Percentiles rank a stretch among this genome's conserved stretches.
phyloP scores from a whole-genome alignment of 2,113 vertebrate species.

The Phaethon lepturus region DNA sequence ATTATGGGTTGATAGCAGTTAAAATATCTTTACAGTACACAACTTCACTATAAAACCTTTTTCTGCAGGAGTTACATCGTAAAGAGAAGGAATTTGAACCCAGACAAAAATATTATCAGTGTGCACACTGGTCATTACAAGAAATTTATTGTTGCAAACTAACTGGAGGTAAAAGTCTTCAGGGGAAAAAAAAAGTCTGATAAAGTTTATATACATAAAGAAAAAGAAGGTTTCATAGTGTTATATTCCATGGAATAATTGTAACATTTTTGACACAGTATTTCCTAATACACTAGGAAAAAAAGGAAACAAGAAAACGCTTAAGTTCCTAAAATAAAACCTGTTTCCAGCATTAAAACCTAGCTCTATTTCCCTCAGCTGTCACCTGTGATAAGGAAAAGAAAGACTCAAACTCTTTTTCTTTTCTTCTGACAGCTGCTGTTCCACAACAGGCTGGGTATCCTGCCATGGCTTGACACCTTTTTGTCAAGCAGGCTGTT shows the following conservation, averaged over 20 bases:
- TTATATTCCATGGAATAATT: background rate
- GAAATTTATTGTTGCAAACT: background rate
- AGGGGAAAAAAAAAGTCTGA: background rate
- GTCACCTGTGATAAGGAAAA: constrained; percentile 9
- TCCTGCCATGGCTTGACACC: background rate
- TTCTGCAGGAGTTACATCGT: background rate
- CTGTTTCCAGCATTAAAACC: background rate
- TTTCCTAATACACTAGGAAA: background rate
- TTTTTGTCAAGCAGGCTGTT: constrained; percentile 1
- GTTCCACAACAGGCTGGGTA: background rate
- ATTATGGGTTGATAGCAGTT: background rate
- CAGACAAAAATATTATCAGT: background rate
- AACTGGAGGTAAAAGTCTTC: background rate
- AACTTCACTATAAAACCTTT: background rate
- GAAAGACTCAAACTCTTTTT: background rate
- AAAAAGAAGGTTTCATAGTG: background rate
- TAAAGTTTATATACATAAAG: background rate
- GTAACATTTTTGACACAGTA: background rate
- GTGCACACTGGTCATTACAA: background rate
- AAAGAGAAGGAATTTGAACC: background rate
- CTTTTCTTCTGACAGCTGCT: constrained; percentile 35
- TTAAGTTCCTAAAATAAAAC: background rate
- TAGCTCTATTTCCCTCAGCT: background rate
- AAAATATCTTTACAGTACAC: background rate
- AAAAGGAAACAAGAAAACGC: background rate